Conservation (phyloP, 2,797 vertebrate species). For the Echiichthys vipera region DNA sequence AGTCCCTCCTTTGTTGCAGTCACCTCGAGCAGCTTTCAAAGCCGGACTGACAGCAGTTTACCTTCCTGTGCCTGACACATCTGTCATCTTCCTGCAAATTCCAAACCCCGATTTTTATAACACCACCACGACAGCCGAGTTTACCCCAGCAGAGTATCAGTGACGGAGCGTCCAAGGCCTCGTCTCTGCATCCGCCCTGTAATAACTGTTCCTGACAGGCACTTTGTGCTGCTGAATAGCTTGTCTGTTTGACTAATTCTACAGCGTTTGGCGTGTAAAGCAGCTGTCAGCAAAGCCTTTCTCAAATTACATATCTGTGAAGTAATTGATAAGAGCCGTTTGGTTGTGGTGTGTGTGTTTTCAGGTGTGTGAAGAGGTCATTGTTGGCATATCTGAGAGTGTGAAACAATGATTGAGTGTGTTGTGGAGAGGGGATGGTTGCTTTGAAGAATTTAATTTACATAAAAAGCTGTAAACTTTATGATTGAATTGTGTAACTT, state of each 20-base stretch:
- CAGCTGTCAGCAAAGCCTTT: constrained; percentile 55
- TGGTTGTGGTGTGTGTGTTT: constrained; percentile 15
- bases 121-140: background rate
- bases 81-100: constrained; percentile 47
- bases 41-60: constrained; percentile 65
- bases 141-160: constrained; percentile 30
- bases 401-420: constrained; percentile 1
- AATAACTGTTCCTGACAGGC: constrained; percentile 59
- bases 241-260: constrained; percentile 54
- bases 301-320: constrained; percentile 53
- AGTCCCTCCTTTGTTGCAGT: constrained; percentile 39
- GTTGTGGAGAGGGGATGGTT: background rate
- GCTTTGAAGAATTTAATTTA: background rate
- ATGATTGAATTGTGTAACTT: too few species aligned
- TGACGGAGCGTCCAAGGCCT: constrained; percentile 46
- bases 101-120: constrained; percentile 38
- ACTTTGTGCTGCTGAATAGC: constrained; percentile 51
- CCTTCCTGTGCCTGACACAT: constrained; percentile 38
- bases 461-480: background rate
- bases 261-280: constrained; percentile 44
- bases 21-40: constrained; percentile 45
- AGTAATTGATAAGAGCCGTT: constrained; percentile 47
- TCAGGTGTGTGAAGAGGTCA: constrained; percentile 25
- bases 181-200: constrained; percentile 36
- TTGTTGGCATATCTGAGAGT: constrained; percentile 13